phyloP scores from a whole-genome alignment of 2,888 invertebrate genomes.

The Aethes cnicana region DNA sequence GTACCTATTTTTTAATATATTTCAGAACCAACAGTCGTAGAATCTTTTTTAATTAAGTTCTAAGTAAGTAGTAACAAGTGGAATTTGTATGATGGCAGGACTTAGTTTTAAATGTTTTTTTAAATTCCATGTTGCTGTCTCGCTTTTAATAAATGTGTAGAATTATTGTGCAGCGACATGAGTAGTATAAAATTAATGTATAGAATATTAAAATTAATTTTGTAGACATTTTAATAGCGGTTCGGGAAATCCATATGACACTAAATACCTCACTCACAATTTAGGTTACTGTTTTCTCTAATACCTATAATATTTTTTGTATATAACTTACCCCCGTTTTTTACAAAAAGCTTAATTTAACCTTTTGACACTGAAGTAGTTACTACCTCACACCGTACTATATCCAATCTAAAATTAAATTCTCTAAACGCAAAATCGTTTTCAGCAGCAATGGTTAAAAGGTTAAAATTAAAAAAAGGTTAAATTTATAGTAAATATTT shows the following conservation, averaged over 20 bases:
- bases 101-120: slow-evolving; percentile 35
- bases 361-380: not conserved
- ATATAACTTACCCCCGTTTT: too few species aligned
- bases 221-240: slow-evolving; percentile 67
- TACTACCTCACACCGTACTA: too few species aligned
- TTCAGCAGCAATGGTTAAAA: too few species aligned
- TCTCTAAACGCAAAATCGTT: too few species aligned
- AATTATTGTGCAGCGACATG: slow-evolving; percentile 45
- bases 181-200: slow-evolving; percentile 64
- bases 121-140: slow-evolving; percentile 30
- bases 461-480: too few species aligned
- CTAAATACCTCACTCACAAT: too few species aligned
- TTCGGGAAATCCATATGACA: slow-evolving; percentile 50
- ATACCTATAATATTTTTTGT: too few species aligned
- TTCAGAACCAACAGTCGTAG: slow-evolving; percentile 25
- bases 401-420: not conserved
- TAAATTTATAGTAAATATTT: not conserved
- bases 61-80: slow-evolving; percentile 30
- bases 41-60: not conserved
- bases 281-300: too few species aligned
- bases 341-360: too few species aligned
- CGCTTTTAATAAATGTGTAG: slow-evolving; percentile 43
- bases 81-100: slow-evolving; percentile 35
- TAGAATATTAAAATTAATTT: slow-evolving; percentile 57
- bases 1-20: slow-evolving; percentile 22